Conservation (phyloP, 2,113 vertebrate species). For the Typhlomys cinereus region DNA sequence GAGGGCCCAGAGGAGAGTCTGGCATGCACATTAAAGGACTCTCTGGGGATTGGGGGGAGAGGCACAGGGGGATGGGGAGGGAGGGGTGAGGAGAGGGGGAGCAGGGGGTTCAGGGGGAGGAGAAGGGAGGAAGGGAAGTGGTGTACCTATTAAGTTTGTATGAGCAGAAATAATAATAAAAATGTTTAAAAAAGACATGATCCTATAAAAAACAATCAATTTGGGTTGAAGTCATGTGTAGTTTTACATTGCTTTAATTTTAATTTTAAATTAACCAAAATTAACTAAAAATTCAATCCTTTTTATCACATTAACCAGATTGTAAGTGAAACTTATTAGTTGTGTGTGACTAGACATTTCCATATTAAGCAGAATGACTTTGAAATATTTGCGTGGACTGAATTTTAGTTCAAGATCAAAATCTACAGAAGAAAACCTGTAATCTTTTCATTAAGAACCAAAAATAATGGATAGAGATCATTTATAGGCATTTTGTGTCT, state of each 20-base stretch:
- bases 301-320: neutral
- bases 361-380: neutral
- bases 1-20: too few species aligned
- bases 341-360: neutral
- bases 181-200: neutral
- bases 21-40: too few species aligned
- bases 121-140: too few species aligned
- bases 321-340: neutral
- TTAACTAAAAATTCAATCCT: neutral
- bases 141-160: too few species aligned
- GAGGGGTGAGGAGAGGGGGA: too few species aligned
- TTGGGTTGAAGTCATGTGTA: neutral
- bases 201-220: neutral
- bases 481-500: neutral
- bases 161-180: too few species aligned
- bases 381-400: neutral
- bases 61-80: too few species aligned
- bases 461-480: neutral
- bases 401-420: neutral
- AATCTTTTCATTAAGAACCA: neutral
- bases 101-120: too few species aligned
- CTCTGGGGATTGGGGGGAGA: too few species aligned
- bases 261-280: neutral
- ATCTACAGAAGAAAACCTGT: constrained; percentile 6
- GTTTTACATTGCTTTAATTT: neutral